Conservation (phyloP, 2,797 vertebrate genomes). For the Coregonus ussuriensis region DNA sequence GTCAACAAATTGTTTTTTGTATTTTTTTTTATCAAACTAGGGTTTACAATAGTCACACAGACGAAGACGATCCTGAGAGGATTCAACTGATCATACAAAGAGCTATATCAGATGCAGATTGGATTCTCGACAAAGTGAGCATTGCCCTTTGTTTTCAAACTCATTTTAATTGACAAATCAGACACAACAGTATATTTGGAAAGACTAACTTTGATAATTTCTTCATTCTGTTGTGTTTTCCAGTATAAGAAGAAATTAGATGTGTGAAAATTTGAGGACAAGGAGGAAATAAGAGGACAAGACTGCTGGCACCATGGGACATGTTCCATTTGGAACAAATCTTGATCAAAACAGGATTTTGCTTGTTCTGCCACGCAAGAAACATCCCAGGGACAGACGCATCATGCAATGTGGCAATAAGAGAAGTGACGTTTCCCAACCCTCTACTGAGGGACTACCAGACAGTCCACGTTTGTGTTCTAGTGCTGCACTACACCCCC, state of each 20-base stretch:
- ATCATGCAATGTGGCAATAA: no score
- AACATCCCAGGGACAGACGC: no score
- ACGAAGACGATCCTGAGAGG: constrained; percentile 71
- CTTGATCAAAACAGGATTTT: background rate
- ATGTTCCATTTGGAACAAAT: background rate
- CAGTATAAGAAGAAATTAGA: constrained; percentile 2
- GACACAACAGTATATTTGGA: background rate
- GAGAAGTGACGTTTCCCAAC: no score
- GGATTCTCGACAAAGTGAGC: constrained; percentile 73
- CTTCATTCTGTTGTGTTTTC: background rate
- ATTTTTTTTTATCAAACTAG: constrained; percentile 49
- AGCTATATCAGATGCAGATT: constrained; percentile 71
- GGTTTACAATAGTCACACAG: constrained; percentile 74
- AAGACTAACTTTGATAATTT: background rate
- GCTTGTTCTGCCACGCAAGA: background rate
- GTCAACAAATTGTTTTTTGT: background rate
- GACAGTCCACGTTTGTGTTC: no score
- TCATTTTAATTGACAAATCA: background rate
- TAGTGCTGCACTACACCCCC: no score
- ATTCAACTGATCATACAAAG: constrained; percentile 71
- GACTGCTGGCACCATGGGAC: background rate
- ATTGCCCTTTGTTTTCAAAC: background rate
- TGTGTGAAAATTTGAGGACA: no score
- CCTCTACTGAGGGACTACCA: no score
- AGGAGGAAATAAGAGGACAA: background rate